Percentiles rank a stretch among this genome's conserved stretches.
Evolutionary conservation across 2,888 invertebrate genomes (phyloP).

Genomic region (Acrocyrtus sp.): DNA sequence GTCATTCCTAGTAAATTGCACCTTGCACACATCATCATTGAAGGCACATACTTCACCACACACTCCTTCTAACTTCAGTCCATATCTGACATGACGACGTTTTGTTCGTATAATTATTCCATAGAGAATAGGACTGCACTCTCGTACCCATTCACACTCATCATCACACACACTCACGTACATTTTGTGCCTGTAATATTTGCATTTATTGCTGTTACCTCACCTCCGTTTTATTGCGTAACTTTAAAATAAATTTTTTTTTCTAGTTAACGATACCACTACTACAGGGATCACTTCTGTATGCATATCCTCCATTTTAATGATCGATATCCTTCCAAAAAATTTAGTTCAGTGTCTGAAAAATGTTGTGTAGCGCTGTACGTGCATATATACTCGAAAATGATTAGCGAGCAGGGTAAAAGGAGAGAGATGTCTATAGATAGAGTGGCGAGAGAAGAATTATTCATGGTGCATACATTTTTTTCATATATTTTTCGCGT

Average conservation of each 20-base stretch:
- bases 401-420: too few relatives aligned
- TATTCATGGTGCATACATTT: neutral
- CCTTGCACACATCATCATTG: too few relatives aligned
- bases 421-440: neutral
- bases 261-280: neutral
- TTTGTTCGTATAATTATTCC: too few relatives aligned
- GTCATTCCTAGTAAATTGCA: too few relatives aligned
- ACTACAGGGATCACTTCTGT: constrained; percentile 1
- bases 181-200: neutral
- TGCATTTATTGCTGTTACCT: neutral
- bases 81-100: too few relatives aligned
- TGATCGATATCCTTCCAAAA: constrained; percentile 50
- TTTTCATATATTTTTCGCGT: neutral
- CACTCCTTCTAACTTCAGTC: too few relatives aligned
- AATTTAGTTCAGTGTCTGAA: constrained; percentile 43
- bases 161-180: too few relatives aligned
- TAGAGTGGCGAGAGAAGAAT: neutral
- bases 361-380: neutral
- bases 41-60: too few relatives aligned
- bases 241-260: neutral
- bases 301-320: constrained; percentile 39
- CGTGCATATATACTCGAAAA: neutral
- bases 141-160: too few relatives aligned
- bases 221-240: neutral
- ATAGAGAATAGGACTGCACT: too few relatives aligned